Conservation (phyloP, 64 coral and sea anemone genomes). For the Dendrophyllia cribrosa region DNA sequence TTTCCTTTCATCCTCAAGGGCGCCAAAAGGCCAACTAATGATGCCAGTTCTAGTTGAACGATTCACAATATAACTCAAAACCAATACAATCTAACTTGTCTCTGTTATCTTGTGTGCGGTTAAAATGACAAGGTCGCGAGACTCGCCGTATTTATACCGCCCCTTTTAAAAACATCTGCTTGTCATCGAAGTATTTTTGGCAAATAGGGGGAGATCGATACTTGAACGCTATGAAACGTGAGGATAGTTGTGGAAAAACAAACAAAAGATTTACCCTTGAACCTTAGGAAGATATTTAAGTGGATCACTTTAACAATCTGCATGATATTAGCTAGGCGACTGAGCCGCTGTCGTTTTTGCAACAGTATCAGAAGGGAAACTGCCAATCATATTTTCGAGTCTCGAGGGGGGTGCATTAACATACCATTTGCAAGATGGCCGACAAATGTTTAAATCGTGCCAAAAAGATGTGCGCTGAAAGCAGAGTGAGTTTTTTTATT, state of each 20-base stretch:
- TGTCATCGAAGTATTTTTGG: constrained; percentile 35
- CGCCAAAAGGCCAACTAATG: not conserved
- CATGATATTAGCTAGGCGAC: not conserved
- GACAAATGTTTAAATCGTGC: not conserved
- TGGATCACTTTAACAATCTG: not conserved
- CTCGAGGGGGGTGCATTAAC: not conserved
- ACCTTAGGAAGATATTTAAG: not conserved
- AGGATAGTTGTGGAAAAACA: not conserved
- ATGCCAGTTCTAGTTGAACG: constrained; percentile 3
- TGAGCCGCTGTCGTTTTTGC: not conserved
- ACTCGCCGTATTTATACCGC: constrained; percentile 9
- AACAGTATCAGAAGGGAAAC: not conserved
- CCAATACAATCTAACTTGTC: not conserved
- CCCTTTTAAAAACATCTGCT: not conserved
- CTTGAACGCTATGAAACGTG: constrained; percentile 35
- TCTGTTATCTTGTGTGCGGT: not conserved
- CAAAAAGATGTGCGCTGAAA: not conserved
- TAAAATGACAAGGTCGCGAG: too few relatives aligned
- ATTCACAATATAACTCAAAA: not conserved
- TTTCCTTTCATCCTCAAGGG: not conserved
- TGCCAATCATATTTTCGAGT: too few relatives aligned
- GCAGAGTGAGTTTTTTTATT: not conserved
- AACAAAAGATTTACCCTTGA: not conserved
- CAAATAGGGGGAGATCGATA: not conserved
- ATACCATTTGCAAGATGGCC: not conserved